Evolutionary conservation across 2,888 invertebrate species (phyloP).

Genomic region (Frankliniella intonsa): DNA sequence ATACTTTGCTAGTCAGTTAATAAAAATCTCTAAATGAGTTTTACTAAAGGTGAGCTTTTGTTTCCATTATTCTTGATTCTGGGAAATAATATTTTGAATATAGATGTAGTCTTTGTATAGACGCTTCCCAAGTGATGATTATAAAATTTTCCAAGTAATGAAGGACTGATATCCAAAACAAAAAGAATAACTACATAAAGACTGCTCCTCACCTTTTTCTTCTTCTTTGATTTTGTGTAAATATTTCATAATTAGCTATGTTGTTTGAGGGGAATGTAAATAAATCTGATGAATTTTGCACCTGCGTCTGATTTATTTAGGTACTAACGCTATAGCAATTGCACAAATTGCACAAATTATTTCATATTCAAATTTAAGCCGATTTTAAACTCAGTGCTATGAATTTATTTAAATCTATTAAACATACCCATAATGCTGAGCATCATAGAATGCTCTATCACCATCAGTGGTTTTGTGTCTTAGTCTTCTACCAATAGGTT

Average conservation of each 20-base stretch:
- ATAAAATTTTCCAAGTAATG: neutral
- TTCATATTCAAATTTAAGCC: neutral
- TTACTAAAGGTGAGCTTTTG: neutral
- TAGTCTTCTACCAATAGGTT: slow-evolving; percentile 79
- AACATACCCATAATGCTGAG: slow-evolving; percentile 71
- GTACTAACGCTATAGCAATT: neutral
- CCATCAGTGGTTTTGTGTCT: slow-evolving; percentile 70
- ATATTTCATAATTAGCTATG: neutral
- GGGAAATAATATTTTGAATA: neutral
- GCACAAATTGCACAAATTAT: neutral
- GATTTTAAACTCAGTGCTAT: neutral
- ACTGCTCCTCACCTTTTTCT: neutral
- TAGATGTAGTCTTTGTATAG: neutral
- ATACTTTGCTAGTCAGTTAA: no score
- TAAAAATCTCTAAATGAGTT: neutral
- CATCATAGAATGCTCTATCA: slow-evolving; percentile 69
- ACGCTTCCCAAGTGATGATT: neutral
- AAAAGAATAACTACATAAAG: neutral
- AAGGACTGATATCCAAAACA: neutral
- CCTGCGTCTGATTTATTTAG: neutral
- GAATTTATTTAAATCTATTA: slow-evolving; percentile 31
- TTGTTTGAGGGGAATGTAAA: neutral
- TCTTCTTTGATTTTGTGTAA: neutral
- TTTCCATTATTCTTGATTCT: neutral
- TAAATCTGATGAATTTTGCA: neutral